phyloP scores from a whole-genome alignment of 2,113 vertebrate genomes.

The Cephalopholis sonnerati region DNA sequence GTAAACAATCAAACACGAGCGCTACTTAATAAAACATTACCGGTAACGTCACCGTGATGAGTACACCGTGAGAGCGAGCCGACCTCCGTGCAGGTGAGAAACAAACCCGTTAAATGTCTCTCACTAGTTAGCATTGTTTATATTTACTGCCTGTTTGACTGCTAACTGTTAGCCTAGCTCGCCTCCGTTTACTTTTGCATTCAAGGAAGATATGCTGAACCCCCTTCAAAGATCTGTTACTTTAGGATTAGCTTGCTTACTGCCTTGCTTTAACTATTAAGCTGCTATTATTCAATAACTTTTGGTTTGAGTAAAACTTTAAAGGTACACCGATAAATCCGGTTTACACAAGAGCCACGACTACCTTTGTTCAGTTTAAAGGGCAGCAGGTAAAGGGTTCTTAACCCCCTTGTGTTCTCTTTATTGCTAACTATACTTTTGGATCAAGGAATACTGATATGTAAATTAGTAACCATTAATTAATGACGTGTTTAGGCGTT shows the following conservation, averaged over 20 bases:
- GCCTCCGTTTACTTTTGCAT: background rate
- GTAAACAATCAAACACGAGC: background rate
- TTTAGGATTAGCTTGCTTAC: background rate
- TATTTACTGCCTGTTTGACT: background rate
- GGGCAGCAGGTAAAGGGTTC: background rate
- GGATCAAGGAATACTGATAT: background rate
- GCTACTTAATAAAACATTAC: accelerated
- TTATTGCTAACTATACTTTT: background rate
- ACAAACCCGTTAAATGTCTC: background rate
- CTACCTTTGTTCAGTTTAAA: background rate
- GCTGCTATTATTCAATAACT: background rate
- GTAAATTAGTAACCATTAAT: background rate
- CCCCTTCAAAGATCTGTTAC: background rate
- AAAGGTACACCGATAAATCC: too few relatives aligned
- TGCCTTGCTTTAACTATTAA: too few relatives aligned
- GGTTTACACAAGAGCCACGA: accelerated
- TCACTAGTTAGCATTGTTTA: background rate
- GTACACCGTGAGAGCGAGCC: accelerated
- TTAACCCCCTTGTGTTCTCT: too few relatives aligned
- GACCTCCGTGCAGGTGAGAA: slow-evolving; percentile 24
- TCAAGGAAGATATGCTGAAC: background rate
- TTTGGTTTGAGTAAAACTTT: accelerated
- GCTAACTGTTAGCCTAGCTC: slow-evolving; percentile 13
- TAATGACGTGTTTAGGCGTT: background rate
- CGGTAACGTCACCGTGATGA: background rate